phyloP scores from a whole-genome alignment of 2,888 invertebrate species.

The Pachydiplax longipennis region DNA sequence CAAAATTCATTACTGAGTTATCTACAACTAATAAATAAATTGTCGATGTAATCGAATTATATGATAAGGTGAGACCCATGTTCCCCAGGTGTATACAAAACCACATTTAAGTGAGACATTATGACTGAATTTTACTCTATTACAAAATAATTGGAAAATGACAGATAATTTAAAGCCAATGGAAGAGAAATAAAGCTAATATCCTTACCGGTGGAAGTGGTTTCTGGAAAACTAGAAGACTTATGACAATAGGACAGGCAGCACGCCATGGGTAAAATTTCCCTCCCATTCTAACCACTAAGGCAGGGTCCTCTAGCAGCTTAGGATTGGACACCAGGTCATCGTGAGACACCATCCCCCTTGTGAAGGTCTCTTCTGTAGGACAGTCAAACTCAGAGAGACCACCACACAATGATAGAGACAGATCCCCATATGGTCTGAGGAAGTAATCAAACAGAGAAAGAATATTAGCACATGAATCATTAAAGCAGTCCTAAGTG shows the following conservation, averaged over 20 bases:
- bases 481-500: too few species aligned
- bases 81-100: too few species aligned
- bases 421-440: conserved; percentile 68
- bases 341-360: conserved; percentile 68
- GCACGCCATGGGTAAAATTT: conserved; percentile 91
- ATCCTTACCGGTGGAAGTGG: conserved; percentile 63
- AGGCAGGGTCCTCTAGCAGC: conserved; percentile 78
- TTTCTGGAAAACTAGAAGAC: conserved; percentile 84
- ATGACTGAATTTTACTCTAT: too few species aligned
- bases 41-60: too few species aligned
- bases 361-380: conserved; percentile 69
- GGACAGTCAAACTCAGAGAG: conserved; percentile 63
- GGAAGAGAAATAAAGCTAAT: too few species aligned
- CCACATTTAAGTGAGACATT: too few species aligned
- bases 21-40: too few species aligned
- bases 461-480: conserved; percentile 27
- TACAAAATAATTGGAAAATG: neutral
- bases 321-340: conserved; percentile 72
- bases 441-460: conserved; percentile 50
- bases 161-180: neutral
- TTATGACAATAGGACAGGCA: conserved; percentile 89
- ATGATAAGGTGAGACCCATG: too few species aligned
- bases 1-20: too few species aligned
- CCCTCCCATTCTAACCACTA: conserved; percentile 85
- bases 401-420: conserved; percentile 81